Evolutionary conservation across 2,797 vertebrate species (phyloP), one percentile per base, ranked within the genome.

Genomic region (Leucoraja ocellata): DNA sequence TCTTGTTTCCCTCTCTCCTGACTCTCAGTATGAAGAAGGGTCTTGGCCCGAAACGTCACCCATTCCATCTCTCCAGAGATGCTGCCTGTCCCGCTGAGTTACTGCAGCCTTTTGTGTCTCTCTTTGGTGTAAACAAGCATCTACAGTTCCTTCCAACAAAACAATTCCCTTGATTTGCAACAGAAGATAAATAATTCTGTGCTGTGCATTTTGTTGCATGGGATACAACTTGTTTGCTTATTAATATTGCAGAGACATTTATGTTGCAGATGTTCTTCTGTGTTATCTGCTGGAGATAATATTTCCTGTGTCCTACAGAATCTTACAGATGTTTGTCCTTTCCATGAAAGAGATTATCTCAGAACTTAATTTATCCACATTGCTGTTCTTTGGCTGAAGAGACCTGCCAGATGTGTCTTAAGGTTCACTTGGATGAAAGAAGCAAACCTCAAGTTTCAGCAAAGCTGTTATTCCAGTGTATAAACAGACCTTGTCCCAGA

Each of bases 231-330:
- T 73, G 71, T 92, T 25, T 91, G 71, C 39, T 91, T 28, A 54
- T 68, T 74, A 74, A 46, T 13, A 28, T 21, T 28, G 16, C 39
- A 23, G 16, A 36, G 71, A 92, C 5, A 25, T 92, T 76, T 46
- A 36, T 54, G 5, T 13, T 76, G 90, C 90, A 76, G 90, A 92
- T 92, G 90, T 76, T 39, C 68, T 76, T 92, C 36, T 73, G 39
- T 54, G 25, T 92, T 92, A 92, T 92, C 90, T 74, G 71, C 71
- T 92, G 36, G 68, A 92, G 90, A 92, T 92, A 92, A 92, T 92
- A 46, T 76, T 76, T 92, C 71, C 90, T 92, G 73, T 92, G 73
- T 76, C 4, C 90, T 58, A 92, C 2, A 16, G 84, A n/a, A 73
- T 91, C 90, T 92, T 92, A 76, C 90, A 92, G 73, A 92, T 91